These are phyloP conservation scores for Tiaroga cobitis DNA, from an alignment of 2,797 vertebrate genomes.

Conservation along the genomic window DNA sequence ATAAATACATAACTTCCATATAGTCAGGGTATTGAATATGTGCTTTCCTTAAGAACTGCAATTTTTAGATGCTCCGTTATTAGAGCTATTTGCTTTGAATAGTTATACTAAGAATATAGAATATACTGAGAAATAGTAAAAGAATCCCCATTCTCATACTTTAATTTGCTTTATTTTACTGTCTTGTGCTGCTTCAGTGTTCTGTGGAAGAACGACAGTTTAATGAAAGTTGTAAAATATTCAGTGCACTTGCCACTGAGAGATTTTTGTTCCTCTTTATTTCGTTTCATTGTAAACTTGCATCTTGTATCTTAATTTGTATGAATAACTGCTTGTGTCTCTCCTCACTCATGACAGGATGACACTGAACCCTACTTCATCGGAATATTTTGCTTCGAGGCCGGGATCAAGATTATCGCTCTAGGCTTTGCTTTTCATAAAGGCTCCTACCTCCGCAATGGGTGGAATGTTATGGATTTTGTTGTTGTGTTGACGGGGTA, in stretches of 20 bases:
- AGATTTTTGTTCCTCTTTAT: background rate
- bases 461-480: conserved; percentile 99
- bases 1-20: no score
- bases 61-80: conserved; percentile 5
- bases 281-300: background rate
- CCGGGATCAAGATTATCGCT: conserved; percentile 96
- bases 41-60: background rate
- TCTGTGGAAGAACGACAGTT: background rate
- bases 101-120: background rate
- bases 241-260: background rate
- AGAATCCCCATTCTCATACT: background rate
- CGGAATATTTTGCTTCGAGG: conserved; percentile 98
- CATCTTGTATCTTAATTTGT: background rate
- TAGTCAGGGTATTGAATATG: background rate
- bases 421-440: conserved; percentile 96
- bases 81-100: background rate
- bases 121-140: background rate
- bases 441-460: conserved; percentile 93
- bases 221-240: conserved; percentile 9
- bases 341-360: conserved; percentile 78
- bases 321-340: background rate
- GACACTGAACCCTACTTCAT: conserved; percentile 98
- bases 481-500: conserved; percentile 96
- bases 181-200: background rate
- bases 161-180: conserved; percentile 12